Conservation (phyloP, 92 coral and sea anemone species). For the Palythoa caribaeorum region DNA sequence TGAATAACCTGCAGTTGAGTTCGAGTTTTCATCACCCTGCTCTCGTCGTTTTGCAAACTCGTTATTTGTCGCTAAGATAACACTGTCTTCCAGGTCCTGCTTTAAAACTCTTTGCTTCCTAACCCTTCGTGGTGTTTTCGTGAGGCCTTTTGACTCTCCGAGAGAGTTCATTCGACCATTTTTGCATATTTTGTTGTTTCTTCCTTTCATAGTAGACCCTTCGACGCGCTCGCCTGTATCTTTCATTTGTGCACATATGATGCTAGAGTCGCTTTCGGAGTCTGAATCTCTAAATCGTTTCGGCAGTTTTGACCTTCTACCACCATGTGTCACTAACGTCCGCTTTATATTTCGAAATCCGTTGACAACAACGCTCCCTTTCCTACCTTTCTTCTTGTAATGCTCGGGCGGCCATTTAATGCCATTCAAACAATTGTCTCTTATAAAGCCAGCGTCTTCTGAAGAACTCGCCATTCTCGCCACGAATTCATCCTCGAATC, state of each 20-base stretch:
- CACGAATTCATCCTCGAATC: conserved; percentile 65
- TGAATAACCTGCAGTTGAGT: conserved; percentile 49
- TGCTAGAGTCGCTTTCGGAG: conserved; percentile 75
- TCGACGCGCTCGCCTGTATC: conserved; percentile 54
- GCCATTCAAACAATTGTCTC: conserved; percentile 97
- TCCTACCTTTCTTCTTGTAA: conserved; percentile 81
- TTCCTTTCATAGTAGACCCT: conserved; percentile 72
- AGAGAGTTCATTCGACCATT: conserved; percentile 83
- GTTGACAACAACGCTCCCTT: conserved; percentile 74
- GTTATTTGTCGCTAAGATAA: conserved; percentile 41
- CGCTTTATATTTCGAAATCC: conserved; percentile 82
- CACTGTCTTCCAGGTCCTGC: conserved; percentile 56
- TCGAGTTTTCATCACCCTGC: conserved; percentile 39
- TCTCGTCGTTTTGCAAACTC: conserved; percentile 24
- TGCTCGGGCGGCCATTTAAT: conserved; percentile 99
- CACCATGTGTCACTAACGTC: conserved; percentile 86
- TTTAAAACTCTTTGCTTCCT: conserved; percentile 17
- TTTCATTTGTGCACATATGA: conserved; percentile 66
- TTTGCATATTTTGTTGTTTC: conserved; percentile 71
- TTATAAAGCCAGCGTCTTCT: conserved; percentile 82
- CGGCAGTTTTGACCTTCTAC: conserved; percentile 90
- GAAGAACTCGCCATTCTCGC: conserved; percentile 73
- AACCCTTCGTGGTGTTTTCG: conserved; percentile 42
- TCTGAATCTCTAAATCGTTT: conserved; percentile 95
- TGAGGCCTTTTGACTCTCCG: conserved; percentile 52